phyloP scores from a whole-genome alignment of 2,113 vertebrate genomes.

The Paralichthys olivaceus region DNA sequence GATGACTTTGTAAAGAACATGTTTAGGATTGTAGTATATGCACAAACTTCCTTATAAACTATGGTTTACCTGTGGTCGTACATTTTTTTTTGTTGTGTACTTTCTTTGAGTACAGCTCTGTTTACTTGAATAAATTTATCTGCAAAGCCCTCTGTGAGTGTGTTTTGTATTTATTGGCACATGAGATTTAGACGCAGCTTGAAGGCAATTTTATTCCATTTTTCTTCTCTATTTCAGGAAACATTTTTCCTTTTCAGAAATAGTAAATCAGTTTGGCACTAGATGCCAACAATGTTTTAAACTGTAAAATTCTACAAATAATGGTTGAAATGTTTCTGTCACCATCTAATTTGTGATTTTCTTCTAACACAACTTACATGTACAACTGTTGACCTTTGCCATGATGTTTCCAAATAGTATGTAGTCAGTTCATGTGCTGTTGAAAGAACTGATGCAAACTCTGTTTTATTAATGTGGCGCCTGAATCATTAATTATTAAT shows the following conservation, averaged over 20 bases:
- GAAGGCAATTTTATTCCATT: neutral
- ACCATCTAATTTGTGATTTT: no score
- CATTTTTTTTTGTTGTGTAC: conserved; percentile 87
- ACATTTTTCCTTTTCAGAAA: no score
- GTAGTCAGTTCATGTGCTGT: neutral
- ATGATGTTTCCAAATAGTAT: neutral
- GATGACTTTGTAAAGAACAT: conserved; percentile 81
- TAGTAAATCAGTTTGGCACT: no score
- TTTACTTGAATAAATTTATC: conserved; percentile 95
- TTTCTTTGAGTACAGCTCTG: conserved; percentile 89
- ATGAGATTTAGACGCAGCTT: neutral
- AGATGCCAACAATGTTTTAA: no score
- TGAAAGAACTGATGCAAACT: neutral
- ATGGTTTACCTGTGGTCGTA: conserved; percentile 83
- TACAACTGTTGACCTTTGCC: neutral
- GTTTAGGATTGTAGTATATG: conserved; percentile 76
- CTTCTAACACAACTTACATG: no score
- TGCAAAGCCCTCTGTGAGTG: conserved; percentile 82
- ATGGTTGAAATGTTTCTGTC: no score
- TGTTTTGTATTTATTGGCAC: conserved; percentile 4
- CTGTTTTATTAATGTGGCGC: neutral
- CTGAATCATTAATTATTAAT: conserved; percentile 9
- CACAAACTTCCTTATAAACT: conserved; percentile 77
- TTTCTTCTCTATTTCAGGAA: no score
- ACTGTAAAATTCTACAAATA: no score